Base-by-base conservation (phyloP, 2,888 invertebrate genomes). In the Cremastobaeus sp. region DNA sequence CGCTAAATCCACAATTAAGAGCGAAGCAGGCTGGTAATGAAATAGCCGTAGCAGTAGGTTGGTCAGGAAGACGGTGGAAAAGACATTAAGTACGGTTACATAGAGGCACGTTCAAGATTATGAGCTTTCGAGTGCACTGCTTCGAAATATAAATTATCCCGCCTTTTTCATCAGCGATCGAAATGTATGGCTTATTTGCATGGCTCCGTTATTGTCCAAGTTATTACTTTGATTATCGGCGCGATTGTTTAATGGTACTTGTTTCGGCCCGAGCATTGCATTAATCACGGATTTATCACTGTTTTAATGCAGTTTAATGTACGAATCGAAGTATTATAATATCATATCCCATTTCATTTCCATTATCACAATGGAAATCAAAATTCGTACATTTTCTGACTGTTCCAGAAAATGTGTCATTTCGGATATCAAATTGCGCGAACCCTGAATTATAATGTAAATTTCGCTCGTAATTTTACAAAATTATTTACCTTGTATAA, bases 1-100 rank as follows among this genome's bases (percentile, higher is more conserved):
- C 78, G 77, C 79, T 78, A 80, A 81, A 82, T 82, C 82, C 80
- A 81, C 81, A 82, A 80, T 82, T 82, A 82, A 79, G 79, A 77
- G 77, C 76, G 72, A 78, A 71, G 77, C 78, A 75, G 76, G 72
- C 73, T 77, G 79, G 79, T 79, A 81, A 81, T 79, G 79, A 79
- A 81, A 77, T 76, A 74, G 73, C 71, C 57, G 60, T 59, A 69
- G 66, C 54, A 57, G 55, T 50, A 65, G 47, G 69, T 70, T 60
- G 70, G 69, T 55, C 66, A 69, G 52, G 59, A 65, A 68, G 74
- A 45, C 59, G 69, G 52, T 62, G 66, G 43, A 62, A 74, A 70
- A 70, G 47, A 55, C 70, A 70, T 74, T 65, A 74, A 70, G 35
- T 50, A 64, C 45, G 59, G 71, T 65, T 66, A 74, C 71, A 74